A percentile compares a stretch with the other conserved stretches of the same genome.
phyloP scores from a whole-genome alignment of 1,140 invertebrate genomes.

The Melitaea cinxia region DNA sequence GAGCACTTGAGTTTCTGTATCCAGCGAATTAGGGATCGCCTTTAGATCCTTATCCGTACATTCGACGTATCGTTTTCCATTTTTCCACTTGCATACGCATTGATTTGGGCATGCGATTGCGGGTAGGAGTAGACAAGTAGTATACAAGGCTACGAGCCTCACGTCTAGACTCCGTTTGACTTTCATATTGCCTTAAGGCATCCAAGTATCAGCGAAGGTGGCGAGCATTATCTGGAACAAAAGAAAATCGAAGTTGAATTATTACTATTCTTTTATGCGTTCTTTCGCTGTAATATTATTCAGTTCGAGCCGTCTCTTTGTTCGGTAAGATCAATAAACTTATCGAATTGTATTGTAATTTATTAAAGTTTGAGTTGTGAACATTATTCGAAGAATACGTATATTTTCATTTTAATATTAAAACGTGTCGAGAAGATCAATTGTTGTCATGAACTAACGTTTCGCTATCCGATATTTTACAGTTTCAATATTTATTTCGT shows the following conservation, averaged over 20 bases:
- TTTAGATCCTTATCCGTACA: conserved; percentile 89
- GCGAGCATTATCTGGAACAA: conserved; percentile 77
- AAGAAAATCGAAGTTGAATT: conserved; percentile 49
- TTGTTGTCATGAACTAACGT: neutral
- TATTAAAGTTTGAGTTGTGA: conserved; percentile 15
- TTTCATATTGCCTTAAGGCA: conserved; percentile 75
- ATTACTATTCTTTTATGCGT: conserved; percentile 32
- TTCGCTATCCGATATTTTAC: neutral
- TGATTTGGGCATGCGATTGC: conserved; percentile 86
- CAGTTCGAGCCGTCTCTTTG: conserved; percentile 36
- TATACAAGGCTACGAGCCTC: conserved; percentile 72
- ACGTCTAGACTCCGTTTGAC: conserved; percentile 63
- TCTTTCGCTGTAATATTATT: conserved; percentile 38
- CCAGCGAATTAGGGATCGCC: conserved; percentile 89
- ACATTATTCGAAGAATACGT: neutral
- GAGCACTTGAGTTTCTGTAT: conserved; percentile 93
- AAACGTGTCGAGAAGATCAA: neutral
- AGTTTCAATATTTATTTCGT: neutral
- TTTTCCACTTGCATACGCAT: conserved; percentile 95
- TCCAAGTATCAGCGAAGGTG: conserved; percentile 46
- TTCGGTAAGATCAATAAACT: conserved; percentile 45
- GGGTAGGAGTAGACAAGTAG: conserved; percentile 65
- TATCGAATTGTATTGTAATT: conserved; percentile 46
- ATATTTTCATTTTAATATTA: conserved; percentile 1
- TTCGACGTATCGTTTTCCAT: conserved; percentile 94